Percentiles rank a stretch among this genome's conserved stretches.
phyloP scores from a whole-genome alignment of 2,888 invertebrate species.

The Drosophila birchii region DNA sequence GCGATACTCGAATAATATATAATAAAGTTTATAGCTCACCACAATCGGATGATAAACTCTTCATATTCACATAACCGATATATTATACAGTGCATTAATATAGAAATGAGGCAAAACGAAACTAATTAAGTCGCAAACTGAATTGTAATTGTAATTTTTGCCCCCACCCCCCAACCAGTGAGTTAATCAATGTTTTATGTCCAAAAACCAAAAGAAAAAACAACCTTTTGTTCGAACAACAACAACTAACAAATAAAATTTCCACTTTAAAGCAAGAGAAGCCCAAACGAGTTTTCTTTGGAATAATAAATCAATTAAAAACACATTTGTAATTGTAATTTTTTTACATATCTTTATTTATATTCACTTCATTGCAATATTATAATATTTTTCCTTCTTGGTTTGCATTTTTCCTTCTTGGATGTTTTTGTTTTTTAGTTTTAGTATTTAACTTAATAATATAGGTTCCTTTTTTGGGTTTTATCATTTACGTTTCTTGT shows the following conservation, averaged over 20 bases:
- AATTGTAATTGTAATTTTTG: slow-evolving; percentile 66
- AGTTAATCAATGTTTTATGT: slow-evolving; percentile 54
- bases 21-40: slow-evolving; percentile 53
- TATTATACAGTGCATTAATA: slow-evolving; percentile 45
- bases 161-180: slow-evolving; percentile 30
- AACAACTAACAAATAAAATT: slow-evolving; percentile 65
- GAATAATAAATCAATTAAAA: background rate
- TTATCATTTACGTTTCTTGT: slow-evolving; percentile 59
- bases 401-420: slow-evolving; percentile 58
- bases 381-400: slow-evolving; percentile 77
- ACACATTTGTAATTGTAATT: slow-evolving; percentile 3
- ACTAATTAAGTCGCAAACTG: slow-evolving; percentile 61
- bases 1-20: slow-evolving; percentile 44
- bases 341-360: slow-evolving; percentile 82
- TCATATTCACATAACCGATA: slow-evolving; percentile 47
- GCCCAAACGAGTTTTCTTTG: background rate
- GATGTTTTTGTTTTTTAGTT: slow-evolving; percentile 50
- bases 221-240: slow-evolving; percentile 60
- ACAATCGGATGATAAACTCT: slow-evolving; percentile 36
- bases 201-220: too few species aligned
- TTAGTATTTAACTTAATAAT: slow-evolving; percentile 81
- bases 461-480: slow-evolving; percentile 61
- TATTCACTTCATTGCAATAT: slow-evolving; percentile 80
- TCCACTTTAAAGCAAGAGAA: slow-evolving; percentile 50
- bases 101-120: slow-evolving; percentile 21